Conservation (phyloP, 1,140 invertebrate genomes). For the Ceratitis capitata region DNA sequence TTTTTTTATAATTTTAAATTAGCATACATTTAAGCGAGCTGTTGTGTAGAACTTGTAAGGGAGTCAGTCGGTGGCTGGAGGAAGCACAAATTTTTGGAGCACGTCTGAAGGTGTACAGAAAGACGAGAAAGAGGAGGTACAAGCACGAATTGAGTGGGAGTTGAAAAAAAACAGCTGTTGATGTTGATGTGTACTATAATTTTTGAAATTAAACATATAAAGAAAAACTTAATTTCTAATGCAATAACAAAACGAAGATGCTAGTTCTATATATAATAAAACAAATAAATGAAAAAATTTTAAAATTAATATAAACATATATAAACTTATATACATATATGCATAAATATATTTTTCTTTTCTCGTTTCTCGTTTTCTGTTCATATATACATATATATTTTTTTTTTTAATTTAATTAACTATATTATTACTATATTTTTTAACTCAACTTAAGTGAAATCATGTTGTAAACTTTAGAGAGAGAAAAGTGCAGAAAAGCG, state of each 20-base stretch:
- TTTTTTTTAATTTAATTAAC: conserved; percentile 29
- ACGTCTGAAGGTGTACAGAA: not conserved
- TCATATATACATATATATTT: not conserved
- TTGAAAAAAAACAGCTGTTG: no score
- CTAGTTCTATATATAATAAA: conserved; percentile 8
- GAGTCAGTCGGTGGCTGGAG: not conserved
- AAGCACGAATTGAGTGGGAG: no score
- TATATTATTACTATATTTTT: no score
- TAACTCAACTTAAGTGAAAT: conserved; percentile 1
- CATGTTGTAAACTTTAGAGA: conserved; percentile 1
- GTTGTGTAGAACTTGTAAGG: not conserved
- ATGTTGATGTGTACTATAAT: no score
- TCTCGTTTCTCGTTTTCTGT: conserved; percentile 2
- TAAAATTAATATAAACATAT: not conserved
- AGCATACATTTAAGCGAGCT: not conserved
- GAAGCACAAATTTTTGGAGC: not conserved
- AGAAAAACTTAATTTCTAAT: no score
- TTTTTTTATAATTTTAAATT: no score
- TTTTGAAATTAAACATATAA: no score
- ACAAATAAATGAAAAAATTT: not conserved
- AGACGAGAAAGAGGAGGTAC: no score
- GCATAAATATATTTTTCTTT: conserved; percentile 5
- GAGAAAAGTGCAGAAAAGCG: no score
- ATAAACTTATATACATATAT: no score
- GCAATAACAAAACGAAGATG: conserved; percentile 4